Evolutionary conservation across 2,888 invertebrate genomes (phyloP).

Genomic region (Ochlodes sylvanus): DNA sequence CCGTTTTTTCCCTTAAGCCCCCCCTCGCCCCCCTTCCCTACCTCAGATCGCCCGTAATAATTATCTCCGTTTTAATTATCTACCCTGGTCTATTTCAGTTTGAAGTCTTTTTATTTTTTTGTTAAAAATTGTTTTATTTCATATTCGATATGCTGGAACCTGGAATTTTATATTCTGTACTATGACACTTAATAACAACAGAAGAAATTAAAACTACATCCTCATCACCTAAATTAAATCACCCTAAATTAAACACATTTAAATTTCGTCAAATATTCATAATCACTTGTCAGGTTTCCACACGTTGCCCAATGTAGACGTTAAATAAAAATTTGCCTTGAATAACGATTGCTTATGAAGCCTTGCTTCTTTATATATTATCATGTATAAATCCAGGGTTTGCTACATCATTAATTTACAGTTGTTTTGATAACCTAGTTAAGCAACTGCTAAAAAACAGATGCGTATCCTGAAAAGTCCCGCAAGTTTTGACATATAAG

Average conservation of each 20-base stretch:
- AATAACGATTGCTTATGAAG: slow-evolving; percentile 23
- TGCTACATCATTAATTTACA: slow-evolving; percentile 26
- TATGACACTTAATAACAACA: no score
- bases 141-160: no score
- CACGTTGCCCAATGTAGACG: slow-evolving; percentile 16
- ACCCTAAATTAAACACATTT: not conserved
- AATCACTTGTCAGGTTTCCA: slow-evolving; percentile 9
- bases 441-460: slow-evolving; percentile 11
- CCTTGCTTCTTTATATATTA: slow-evolving; percentile 21
- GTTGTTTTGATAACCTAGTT: slow-evolving; percentile 12
- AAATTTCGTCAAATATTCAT: not conserved
- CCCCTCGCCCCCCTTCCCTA: no score
- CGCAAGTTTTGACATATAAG: not conserved
- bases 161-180: no score
- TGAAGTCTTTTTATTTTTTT: no score
- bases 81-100: no score
- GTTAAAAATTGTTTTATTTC: no score
- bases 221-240: no score
- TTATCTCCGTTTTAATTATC: no score
- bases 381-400: slow-evolving; percentile 27
- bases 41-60: no score
- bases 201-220: no score
- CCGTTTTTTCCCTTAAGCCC: no score
- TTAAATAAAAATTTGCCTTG: slow-evolving; percentile 21
- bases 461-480: slow-evolving; percentile 14